phyloP scores from a whole-genome alignment of 2,888 invertebrate genomes.

The Oscheius myriophilus region DNA sequence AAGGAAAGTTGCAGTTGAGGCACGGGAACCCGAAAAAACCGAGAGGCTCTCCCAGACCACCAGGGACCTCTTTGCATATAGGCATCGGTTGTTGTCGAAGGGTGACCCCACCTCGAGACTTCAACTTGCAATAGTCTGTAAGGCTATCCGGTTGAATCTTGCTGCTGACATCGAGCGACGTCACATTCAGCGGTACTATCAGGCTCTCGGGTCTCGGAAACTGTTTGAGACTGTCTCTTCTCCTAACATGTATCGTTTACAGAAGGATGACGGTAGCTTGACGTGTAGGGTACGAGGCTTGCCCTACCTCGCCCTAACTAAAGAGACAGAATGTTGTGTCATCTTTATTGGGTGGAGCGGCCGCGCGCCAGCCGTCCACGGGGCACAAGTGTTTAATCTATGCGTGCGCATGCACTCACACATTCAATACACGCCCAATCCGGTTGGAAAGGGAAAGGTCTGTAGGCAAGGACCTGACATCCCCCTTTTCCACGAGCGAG shows the following conservation, averaged over 20 bases:
- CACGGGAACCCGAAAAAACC: not conserved
- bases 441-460: too few species aligned
- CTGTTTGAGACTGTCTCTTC: constrained; percentile 1
- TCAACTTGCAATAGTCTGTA: not conserved
- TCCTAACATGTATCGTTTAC: not conserved
- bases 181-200: not conserved
- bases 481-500: too few species aligned
- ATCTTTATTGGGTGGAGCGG: too few species aligned
- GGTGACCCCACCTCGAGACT: constrained; percentile 3
- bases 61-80: not conserved
- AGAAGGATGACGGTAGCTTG: constrained; percentile 11
- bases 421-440: too few species aligned
- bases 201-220: not conserved
- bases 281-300: too few species aligned
- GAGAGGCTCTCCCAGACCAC: constrained; percentile 8
- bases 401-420: too few species aligned
- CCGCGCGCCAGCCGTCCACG: too few species aligned
- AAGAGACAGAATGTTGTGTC: too few species aligned
- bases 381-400: too few species aligned
- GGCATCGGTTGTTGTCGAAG: not conserved
- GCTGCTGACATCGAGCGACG: constrained; percentile 4
- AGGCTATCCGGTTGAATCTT: not conserved
- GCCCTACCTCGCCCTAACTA: too few species aligned
- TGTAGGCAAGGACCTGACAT: too few species aligned
- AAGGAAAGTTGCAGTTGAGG: not conserved